These are phyloP conservation scores for Hormaphis cornu DNA, from an alignment of 1,140 invertebrate genomes.

Conservation along the genomic window DNA sequence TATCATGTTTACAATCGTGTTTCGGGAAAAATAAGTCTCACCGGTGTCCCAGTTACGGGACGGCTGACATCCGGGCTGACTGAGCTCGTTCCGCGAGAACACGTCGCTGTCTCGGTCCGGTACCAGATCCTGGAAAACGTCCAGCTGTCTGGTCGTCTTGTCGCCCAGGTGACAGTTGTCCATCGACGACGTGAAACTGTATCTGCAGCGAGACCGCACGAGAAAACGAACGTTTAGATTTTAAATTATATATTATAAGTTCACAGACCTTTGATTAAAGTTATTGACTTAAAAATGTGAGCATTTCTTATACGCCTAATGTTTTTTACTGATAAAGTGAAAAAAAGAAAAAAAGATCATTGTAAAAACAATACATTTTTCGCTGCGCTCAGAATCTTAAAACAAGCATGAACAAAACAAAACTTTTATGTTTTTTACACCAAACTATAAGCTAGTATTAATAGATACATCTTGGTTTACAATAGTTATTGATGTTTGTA, in stretches of 20 bases:
- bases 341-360: background rate
- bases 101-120: slow-evolving; percentile 68
- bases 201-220: slow-evolving; percentile 40
- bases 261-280: no score
- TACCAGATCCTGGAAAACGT: slow-evolving; percentile 61
- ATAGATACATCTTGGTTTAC: no score
- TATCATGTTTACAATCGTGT: slow-evolving; percentile 17
- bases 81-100: slow-evolving; percentile 55
- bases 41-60: slow-evolving; percentile 40
- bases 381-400: no score
- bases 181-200: slow-evolving; percentile 41
- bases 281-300: no score
- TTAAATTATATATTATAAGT: no score
- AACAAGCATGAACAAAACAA: no score
- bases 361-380: background rate
- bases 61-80: slow-evolving; percentile 36
- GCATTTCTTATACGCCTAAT: no score
- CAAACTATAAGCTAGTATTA: no score
- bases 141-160: slow-evolving; percentile 52
- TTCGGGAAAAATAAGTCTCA: no score
- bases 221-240: background rate
- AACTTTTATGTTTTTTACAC: no score
- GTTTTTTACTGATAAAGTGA: no score
- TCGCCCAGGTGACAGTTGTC: slow-evolving; percentile 70
- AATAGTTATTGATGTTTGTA: no score